Conservation (phyloP, 2,888 invertebrate species). For the Aspidiotus destructor region DNA sequence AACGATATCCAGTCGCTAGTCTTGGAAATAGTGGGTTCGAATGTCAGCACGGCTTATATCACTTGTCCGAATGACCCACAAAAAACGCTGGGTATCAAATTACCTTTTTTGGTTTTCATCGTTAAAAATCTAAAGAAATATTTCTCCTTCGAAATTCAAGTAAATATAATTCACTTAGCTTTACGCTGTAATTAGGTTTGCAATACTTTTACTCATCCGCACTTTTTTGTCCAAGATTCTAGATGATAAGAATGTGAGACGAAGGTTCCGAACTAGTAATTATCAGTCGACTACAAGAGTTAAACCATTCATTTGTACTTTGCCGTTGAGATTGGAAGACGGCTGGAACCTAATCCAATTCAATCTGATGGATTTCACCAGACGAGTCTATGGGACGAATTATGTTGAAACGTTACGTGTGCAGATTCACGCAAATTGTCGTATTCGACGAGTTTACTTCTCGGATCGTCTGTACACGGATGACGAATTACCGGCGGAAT, state of each 20-base stretch:
- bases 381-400: constrained; percentile 85
- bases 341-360: constrained; percentile 96
- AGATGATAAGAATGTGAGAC: constrained; percentile 85
- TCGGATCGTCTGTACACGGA: constrained; percentile 83
- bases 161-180: constrained; percentile 43
- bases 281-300: constrained; percentile 90
- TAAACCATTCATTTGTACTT: constrained; percentile 94
- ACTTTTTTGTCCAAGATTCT: constrained; percentile 56
- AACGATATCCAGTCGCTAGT: constrained; percentile 88
- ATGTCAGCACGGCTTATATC: constrained; percentile 88
- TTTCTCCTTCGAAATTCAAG: constrained; percentile 93
- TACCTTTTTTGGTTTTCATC: constrained; percentile 88
- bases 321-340: constrained; percentile 89
- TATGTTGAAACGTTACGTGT: constrained; percentile 51
- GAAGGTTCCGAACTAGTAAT: constrained; percentile 61
- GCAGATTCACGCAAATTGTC: constrained; percentile 91
- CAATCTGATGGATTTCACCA: constrained; percentile 81
- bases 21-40: constrained; percentile 84
- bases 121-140: constrained; percentile 90
- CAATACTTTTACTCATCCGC: background rate
- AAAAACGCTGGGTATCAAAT: constrained; percentile 79
- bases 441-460: constrained; percentile 79
- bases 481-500: constrained; percentile 90
- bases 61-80: constrained; percentile 85
- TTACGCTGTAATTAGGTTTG: too few relatives aligned